Evolutionary conservation across 2,797 vertebrate genomes (phyloP), one percentile per base, ranked within the genome.

Genomic region (Neosilurus mollespiculum): DNA sequence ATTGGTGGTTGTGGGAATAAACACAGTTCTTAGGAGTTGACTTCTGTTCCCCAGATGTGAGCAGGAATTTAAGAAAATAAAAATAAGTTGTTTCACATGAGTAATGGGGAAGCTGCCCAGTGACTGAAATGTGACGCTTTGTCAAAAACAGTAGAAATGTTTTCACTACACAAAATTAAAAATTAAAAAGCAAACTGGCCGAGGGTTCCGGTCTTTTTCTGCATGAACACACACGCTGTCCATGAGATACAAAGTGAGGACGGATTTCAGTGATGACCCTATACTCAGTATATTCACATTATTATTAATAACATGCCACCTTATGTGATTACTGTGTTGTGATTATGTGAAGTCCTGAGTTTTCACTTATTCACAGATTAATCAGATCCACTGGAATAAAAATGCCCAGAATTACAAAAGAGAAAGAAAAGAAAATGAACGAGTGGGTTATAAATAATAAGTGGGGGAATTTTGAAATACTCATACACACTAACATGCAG

Each of bases 71-170:
- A 16, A 51, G 43, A 22, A 66, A 16, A 51, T 43, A 22, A 66
- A 26, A 0, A 15, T 76, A 51, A 66, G 8, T 76, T 0, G 37
- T 81, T 93, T 94, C 94, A 94, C 93, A 93, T 92, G 87, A 72
- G 81, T 85, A 67, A 88, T 86, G 84, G n/a, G 87, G 16, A 59
- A 90, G 90, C 89, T 91, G 87, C 87, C 72, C 15, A 64, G 16
- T 82, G 91, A 90, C 91, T 93, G 86, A 83, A 87, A 86, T 86
- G 51, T 16, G 82, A 82, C 86, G 85, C 78, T 18, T 51, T 73
- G 34, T 71, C 59, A 26, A 15, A 14, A 73, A 81, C 75, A 51
- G 24, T 64, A 84, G 56, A 79, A 85, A 78, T 76, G 49, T 61
- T 37, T 88, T 89, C 81, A 83, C 78, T 49, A 62, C 7, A 76